phyloP scores from a whole-genome alignment of 2,797 vertebrate species.

The Fringilla coelebs region DNA sequence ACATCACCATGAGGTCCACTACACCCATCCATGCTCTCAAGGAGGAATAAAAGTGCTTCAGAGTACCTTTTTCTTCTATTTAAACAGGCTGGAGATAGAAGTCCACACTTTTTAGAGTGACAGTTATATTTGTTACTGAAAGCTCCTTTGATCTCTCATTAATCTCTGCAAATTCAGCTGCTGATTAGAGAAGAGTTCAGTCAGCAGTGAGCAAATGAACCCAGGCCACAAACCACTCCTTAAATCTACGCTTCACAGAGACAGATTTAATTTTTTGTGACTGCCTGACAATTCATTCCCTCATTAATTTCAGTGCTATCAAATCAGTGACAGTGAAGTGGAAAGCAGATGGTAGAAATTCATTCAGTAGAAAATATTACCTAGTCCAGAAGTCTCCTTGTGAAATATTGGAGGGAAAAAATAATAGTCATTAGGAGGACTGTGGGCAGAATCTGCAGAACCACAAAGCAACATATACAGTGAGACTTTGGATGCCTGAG shows the following conservation, averaged over 20 bases:
- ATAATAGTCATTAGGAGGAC: neutral
- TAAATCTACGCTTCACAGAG: neutral
- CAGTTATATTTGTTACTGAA: neutral
- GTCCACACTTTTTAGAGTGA: neutral
- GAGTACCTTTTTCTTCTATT: neutral
- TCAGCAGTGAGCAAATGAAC: neutral
- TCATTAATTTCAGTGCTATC: constrained; percentile 19
- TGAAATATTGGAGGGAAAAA: neutral
- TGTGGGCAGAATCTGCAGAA: constrained; percentile 26
- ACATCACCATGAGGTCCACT: neutral
- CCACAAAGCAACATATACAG: neutral
- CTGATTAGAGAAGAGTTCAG: neutral
- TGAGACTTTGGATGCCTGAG: neutral
- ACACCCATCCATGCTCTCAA: neutral
- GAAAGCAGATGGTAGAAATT: neutral
- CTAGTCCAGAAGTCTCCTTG: neutral
- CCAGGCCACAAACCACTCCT: neutral
- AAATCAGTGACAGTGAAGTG: neutral
- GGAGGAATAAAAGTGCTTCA: neutral
- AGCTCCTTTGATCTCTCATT: constrained; percentile 27
- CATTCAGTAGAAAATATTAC: neutral
- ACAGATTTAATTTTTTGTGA: constrained; percentile 13
- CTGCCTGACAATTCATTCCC: constrained; percentile 24
- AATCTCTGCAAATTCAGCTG: constrained; percentile 5
- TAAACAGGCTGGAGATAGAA: neutral